Conservation (phyloP, 2,888 invertebrate species). For the Orchesella flavescens region DNA sequence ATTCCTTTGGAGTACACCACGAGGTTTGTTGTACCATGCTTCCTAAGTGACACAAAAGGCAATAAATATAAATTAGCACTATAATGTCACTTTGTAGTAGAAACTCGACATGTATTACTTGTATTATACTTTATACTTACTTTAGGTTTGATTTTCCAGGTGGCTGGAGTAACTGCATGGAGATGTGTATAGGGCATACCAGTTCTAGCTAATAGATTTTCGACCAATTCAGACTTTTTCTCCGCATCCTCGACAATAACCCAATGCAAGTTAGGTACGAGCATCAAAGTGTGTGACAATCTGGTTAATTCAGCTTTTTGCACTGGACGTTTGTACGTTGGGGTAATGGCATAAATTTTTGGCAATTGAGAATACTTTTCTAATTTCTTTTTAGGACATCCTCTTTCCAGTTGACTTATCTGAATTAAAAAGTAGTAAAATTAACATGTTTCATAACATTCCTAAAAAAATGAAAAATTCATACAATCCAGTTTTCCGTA, state of each 20-base stretch:
- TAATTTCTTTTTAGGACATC: constrained; percentile 48
- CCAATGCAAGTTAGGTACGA: constrained; percentile 93
- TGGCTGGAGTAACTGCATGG: constrained; percentile 81
- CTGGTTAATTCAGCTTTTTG: constrained; percentile 96
- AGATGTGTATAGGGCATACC: constrained; percentile 81
- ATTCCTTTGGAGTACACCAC: constrained; percentile 94
- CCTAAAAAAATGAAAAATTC: background rate
- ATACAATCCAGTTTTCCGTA: background rate
- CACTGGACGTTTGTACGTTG: constrained; percentile 89
- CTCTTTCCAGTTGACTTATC: constrained; percentile 23
- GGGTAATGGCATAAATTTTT: constrained; percentile 91
- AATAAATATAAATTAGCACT: constrained; percentile 19
- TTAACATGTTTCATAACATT: background rate
- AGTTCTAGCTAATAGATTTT: constrained; percentile 81
- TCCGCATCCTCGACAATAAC: constrained; percentile 91
- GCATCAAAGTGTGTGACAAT: constrained; percentile 88
- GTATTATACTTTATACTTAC: background rate
- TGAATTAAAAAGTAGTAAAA: constrained; percentile 4
- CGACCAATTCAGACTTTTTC: constrained; percentile 82
- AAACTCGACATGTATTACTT: background rate
- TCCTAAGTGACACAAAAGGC: constrained; percentile 74
- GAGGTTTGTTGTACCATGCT: constrained; percentile 85
- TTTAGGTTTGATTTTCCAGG: constrained; percentile 80
- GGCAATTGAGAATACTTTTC: constrained; percentile 76
- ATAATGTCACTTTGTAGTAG: background rate